phyloP scores from a whole-genome alignment of 1,140 invertebrate genomes.

The Drosophila sproati region DNA sequence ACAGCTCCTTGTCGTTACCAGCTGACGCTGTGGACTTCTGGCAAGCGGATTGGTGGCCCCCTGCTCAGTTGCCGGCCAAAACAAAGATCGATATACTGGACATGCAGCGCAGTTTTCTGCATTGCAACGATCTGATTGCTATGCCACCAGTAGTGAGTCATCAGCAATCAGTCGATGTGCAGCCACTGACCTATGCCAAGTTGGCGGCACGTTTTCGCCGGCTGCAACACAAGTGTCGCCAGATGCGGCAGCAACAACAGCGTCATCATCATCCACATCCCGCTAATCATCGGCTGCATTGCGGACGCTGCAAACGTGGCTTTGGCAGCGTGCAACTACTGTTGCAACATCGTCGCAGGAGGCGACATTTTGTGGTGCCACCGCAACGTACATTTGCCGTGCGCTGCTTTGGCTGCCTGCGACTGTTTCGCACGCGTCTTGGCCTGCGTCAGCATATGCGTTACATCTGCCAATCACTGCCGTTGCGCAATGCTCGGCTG shows the following conservation, averaged over 20 bases:
- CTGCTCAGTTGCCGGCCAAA: slow-evolving; percentile 36
- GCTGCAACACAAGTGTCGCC: slow-evolving; percentile 50
- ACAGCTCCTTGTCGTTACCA: slow-evolving; percentile 11
- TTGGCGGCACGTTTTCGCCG: slow-evolving; percentile 54
- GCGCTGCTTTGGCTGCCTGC: slow-evolving; percentile 63
- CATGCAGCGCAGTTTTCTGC: slow-evolving; percentile 76
- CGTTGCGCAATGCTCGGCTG: slow-evolving; percentile 58
- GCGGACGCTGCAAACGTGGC: slow-evolving; percentile 33
- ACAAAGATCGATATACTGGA: slow-evolving; percentile 74
- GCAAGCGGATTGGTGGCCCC: slow-evolving; percentile 62
- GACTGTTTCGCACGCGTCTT: slow-evolving; percentile 56
- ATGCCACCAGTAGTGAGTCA: neutral
- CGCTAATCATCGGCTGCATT: slow-evolving; percentile 18
- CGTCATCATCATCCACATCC: neutral
- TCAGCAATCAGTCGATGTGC: slow-evolving; percentile 4
- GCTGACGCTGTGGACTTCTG: slow-evolving; percentile 41
- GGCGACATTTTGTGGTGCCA: slow-evolving; percentile 45
- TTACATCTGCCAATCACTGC: slow-evolving; percentile 74
- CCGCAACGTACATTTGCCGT: slow-evolving; percentile 33
- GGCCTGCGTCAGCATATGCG: slow-evolving; percentile 69
- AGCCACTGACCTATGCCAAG: slow-evolving; percentile 49
- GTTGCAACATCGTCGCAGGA: slow-evolving; percentile 46
- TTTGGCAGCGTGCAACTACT: slow-evolving; percentile 49
- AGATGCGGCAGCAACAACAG: slow-evolving; percentile 9
- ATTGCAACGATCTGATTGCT: slow-evolving; percentile 59